Evolutionary conservation across 2,888 invertebrate genomes (phyloP).

Genomic region (Aspidapion aeneum): DNA sequence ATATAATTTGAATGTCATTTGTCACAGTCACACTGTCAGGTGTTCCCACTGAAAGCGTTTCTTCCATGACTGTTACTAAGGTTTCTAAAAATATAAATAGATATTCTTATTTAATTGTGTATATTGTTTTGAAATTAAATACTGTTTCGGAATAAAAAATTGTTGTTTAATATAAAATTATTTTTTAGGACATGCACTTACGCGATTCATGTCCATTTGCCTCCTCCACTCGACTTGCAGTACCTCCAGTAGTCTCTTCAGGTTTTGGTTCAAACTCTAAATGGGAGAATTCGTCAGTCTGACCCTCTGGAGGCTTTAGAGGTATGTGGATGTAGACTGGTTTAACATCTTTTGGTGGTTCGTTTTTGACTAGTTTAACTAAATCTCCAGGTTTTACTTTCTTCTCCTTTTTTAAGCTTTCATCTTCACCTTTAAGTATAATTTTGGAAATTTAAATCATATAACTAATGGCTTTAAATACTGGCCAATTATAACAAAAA

Average conservation of each 20-base stretch:
- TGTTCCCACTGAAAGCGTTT: background rate
- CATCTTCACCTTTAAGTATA: conserved; percentile 22
- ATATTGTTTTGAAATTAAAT: no score
- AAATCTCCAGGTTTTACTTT: conserved; percentile 24
- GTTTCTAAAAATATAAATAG: background rate
- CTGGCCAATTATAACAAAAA: no score
- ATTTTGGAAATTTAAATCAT: no score
- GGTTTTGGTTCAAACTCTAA: conserved; percentile 34
- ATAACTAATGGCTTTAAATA: no score
- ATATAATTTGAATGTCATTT: conserved; percentile 42
- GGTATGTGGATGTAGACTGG: conserved; percentile 47
- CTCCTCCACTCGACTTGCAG: background rate
- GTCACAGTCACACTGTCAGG: background rate
- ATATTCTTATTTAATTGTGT: no score
- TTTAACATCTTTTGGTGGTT: conserved; percentile 23
- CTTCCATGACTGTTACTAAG: background rate
- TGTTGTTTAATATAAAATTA: no score
- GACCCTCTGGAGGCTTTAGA: conserved; percentile 43
- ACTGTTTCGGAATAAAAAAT: no score
- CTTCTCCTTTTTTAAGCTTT: conserved; percentile 23
- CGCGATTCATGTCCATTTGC: no score
- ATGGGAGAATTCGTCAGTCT: conserved; percentile 44
- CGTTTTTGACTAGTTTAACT: conserved; percentile 12
- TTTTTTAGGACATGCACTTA: no score
- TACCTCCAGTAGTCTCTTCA: background rate